Evolutionary conservation across 2,888 invertebrate genomes (phyloP), one percentile per base, ranked within the genome.

Genomic region (Aphrophora alni): DNA sequence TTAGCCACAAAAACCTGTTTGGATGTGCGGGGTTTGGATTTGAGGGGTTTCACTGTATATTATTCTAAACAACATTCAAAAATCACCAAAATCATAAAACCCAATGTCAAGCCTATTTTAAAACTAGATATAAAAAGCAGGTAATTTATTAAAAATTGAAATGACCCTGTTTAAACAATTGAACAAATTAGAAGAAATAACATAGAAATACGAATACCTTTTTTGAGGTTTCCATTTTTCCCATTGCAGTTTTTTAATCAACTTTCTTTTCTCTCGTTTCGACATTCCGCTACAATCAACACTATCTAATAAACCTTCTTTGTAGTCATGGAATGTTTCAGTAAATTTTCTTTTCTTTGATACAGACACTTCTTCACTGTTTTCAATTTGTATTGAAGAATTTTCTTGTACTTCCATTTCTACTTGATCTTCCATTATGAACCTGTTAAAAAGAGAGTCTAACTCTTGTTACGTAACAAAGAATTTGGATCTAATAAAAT

Each of bases 221-320:
- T 94, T 95, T 83, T 92, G 91, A 71, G 91, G 91, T 87, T 95
- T 94, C 21, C 90, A 89, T 84, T 92, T 91, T 85, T 93, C 91
- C 94, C 94, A 96, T 88, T 93, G 92, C 33, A 94, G 92, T 86
- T 92, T 92, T 87, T 93, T 95, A 82, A 90, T 88, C 86, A 93
- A 90, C 86, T 92, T 93, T 83, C 94, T 93, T 86, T 92, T 88
- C 87, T 93, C 93, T 85, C 91, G 91, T 88, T 94, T 94, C 0
- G 85, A 85, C 59, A 59, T 59, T 59, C 21, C 59, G 4, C 21
- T 59, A 59, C 59, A 59, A 21, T 59, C 59, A 21, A 59, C 59
- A 59, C 59, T 10, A 21, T 59, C 59, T 8, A 59, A 59, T 14
- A 59, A 59, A n/a, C 21, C 21, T 59, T 59, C 59, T 21, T 21